Percentiles rank a stretch among this genome's conserved stretches.
These are phyloP conservation scores for Meganola albula DNA, from an alignment of 2,888 invertebrate genomes.

Conservation along the genomic window DNA sequence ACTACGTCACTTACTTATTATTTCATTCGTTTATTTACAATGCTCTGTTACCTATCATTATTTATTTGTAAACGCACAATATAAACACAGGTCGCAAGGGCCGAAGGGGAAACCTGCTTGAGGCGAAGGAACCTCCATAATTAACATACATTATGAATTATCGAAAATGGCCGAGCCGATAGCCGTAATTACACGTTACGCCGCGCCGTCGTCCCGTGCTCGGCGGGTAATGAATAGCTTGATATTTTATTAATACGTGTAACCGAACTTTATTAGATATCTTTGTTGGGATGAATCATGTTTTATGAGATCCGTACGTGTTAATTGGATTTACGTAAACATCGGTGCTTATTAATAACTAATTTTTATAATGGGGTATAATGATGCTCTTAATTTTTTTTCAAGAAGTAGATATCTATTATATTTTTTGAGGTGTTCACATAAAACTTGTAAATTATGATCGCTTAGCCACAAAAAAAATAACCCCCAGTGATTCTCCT, in stretches of 20 bases:
- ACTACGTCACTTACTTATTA: constrained; percentile 22
- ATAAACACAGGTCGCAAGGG: constrained; percentile 38
- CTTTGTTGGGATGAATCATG: constrained; percentile 58
- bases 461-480: no score
- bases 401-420: no score
- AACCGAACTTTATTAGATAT: constrained; percentile 57
- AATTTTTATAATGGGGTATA: no score
- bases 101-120: constrained; percentile 40
- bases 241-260: constrained; percentile 63
- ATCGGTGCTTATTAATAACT: no score
- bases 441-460: no score
- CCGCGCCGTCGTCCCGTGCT: constrained; percentile 38
- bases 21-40: constrained; percentile 34
- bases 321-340: constrained; percentile 55
- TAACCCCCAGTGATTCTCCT: no score
- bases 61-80: constrained; percentile 40
- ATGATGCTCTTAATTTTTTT: no score
- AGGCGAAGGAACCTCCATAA: constrained; percentile 63
- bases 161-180: constrained; percentile 68
- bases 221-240: constrained; percentile 60
- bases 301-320: constrained; percentile 52
- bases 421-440: no score
- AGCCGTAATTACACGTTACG: constrained; percentile 66
- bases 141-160: constrained; percentile 76
- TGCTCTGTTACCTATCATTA: constrained; percentile 39